Evolutionary conservation across 2,888 invertebrate genomes (phyloP), one percentile per base, ranked within the genome.

Genomic region (Cheilosia urbana): DNA sequence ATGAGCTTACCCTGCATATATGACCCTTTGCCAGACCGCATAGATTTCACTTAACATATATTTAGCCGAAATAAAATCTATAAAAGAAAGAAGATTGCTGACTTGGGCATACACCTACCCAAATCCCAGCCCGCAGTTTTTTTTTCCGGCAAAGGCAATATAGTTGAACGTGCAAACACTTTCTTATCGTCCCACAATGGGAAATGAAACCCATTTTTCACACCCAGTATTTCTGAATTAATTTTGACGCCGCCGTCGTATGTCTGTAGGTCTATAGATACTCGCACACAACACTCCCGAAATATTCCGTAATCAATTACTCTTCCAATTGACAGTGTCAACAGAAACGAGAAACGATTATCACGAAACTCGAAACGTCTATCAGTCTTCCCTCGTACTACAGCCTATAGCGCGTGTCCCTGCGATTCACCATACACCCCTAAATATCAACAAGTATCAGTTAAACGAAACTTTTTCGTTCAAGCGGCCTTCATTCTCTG

Each of bases 281-380:
- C 30, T 30, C 30, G 30, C 7, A 13, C 40, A 27, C n/a, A 37
- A 19, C 57, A 30, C 34, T 62, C 17, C 55, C 24, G 49, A 51
- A 66, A 65, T 30, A 30, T 34, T 55, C 37, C 27, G 24, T 24
- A 49, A 71, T 71, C 71, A 71, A 78, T 78, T 78, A 63, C 71
- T 34, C 49, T 58, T 17, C 37, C 51, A 76, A 77, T 63, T 68
- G 83, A 68, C 78, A 72, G 72, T 68, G 83, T 83, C 72, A 78
- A 83, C 78, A 68, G 57, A 72, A 78, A 45, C 17, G 49, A 68
- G 57, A 66, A 78, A 51, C 17, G 57, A 69, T 81, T 75, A 69
- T 69, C 68, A 42, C 72, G 68, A 21, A 66, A 68, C 49, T 60
- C n/a, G 37, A 53, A 73, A 60, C 79, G 53, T 62, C 45, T 45